phyloP scores from a whole-genome alignment of 2,113 vertebrate species.

The Neoarius graeffei region DNA sequence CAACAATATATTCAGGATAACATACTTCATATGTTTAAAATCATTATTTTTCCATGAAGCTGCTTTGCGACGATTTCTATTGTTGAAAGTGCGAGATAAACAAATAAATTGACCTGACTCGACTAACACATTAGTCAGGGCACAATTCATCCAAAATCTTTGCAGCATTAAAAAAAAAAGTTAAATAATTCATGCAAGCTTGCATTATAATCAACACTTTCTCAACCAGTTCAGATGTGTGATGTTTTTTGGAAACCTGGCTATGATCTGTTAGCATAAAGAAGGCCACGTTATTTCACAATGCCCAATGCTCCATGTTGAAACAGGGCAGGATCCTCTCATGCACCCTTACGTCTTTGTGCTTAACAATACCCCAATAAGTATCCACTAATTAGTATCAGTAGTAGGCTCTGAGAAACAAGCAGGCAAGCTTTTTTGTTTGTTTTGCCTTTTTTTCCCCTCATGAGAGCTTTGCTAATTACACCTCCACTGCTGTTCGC shows the following conservation, averaged over 20 bases:
- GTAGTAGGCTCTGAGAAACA: constrained; percentile 36
- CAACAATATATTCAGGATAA: too few relatives aligned
- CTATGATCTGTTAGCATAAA: constrained; percentile 16
- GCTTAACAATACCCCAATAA: constrained; percentile 41
- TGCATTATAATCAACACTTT: background rate
- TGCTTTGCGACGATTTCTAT: too few relatives aligned
- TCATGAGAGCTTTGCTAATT: constrained; percentile 49
- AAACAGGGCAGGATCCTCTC: constrained; percentile 36
- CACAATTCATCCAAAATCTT: background rate
- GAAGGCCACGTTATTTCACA: background rate
- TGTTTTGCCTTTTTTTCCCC: constrained; percentile 28
- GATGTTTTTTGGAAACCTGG: background rate
- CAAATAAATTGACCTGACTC: too few relatives aligned
- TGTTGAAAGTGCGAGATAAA: too few relatives aligned
- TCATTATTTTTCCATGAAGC: too few relatives aligned
- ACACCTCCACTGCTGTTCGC: constrained; percentile 25
- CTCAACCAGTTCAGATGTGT: background rate
- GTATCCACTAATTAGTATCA: constrained; percentile 45
- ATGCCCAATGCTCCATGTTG: background rate
- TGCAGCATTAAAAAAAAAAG: background rate
- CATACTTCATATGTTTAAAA: too few relatives aligned
- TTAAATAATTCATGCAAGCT: background rate
- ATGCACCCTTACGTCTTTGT: constrained; percentile 22
- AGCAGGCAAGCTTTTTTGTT: constrained; percentile 31
- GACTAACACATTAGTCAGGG: background rate